phyloP scores from a whole-genome alignment of 2,797 vertebrate species.

The Tauraco hartlaubi region DNA sequence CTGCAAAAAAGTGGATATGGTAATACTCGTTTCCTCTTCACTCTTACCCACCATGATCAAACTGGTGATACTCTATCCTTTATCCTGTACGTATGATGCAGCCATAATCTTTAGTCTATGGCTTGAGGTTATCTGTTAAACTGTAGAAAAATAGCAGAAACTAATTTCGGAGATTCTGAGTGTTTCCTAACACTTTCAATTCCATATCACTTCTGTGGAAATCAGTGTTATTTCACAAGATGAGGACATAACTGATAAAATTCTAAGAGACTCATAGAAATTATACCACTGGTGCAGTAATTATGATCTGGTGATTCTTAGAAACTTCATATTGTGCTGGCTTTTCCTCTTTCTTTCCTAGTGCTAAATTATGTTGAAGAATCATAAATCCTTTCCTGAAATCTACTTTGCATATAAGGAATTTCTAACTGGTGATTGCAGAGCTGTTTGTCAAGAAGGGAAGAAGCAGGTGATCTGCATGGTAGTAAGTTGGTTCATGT shows the following conservation, averaged over 20 bases:
- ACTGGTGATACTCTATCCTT: neutral
- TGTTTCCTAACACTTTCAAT: neutral
- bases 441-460: slow-evolving; percentile 9
- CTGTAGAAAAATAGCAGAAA: neutral
- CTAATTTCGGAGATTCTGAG: neutral
- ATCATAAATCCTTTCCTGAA: neutral
- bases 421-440: slow-evolving; percentile 6
- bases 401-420: neutral
- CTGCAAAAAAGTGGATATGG: neutral
- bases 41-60: neutral
- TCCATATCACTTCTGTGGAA: neutral
- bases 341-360: neutral
- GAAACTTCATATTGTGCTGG: neutral
- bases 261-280: neutral
- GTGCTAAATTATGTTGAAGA: neutral
- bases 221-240: neutral
- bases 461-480: neutral
- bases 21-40: neutral
- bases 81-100: neutral
- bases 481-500: neutral
- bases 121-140: neutral
- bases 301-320: neutral
- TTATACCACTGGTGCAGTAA: neutral
- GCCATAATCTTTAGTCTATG: neutral
- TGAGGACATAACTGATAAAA: neutral